Base-by-base conservation (phyloP, 2,113 vertebrate genomes). In the Heterocephalus glaber region DNA sequence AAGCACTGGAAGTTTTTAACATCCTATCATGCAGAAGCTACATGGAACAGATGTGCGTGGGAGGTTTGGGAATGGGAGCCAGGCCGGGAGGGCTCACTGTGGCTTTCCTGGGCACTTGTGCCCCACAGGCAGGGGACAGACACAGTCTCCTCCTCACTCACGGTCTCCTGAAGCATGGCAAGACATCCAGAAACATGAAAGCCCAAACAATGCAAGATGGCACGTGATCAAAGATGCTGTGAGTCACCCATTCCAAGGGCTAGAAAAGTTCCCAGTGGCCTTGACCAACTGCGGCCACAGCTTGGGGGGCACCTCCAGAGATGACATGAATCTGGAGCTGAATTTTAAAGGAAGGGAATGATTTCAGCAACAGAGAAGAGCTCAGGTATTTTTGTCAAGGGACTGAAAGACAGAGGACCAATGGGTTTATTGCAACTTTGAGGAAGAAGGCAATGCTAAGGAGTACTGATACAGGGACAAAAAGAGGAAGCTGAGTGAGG, bases 61-160 rank as follows among this genome's bases (percentile, higher is more conserved):
- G n/a, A 52, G 47, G 19, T 13, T 35, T 86, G 20, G 47, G 66
- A 58, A 7, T 7, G 70, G 90, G 61, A 26, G 76, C 44, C 11
- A 11, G 56, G 72, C 41, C 65, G 19, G 28, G 65, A 49, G 14
- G 58, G 74, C 6, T 20, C 33, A 24, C 9, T 13, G 66, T 3
- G 61, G 63, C 52, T 72, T 68, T 56, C 16, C 11, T 47, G 35
- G 94, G 63, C n/a, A 12, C 52, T 13, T 0, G 0, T 49, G 79
- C 38, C 63, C 16, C 87, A 63, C 0, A 14, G 68, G 54, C 2
- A 7, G 66, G 41, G 56, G 47, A 49, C 47, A 49, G 47, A 2
- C 41, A 12, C 0, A 2, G 33, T 26, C 38, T 52, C 14, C 2
- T 19, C 16, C 33, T 84, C 52, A 49, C 26, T 81, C 72, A 49